Evolutionary conservation across 2,888 invertebrate genomes (phyloP), one percentile per base, ranked within the genome.

Genomic region (Polymixis lichenea): DNA sequence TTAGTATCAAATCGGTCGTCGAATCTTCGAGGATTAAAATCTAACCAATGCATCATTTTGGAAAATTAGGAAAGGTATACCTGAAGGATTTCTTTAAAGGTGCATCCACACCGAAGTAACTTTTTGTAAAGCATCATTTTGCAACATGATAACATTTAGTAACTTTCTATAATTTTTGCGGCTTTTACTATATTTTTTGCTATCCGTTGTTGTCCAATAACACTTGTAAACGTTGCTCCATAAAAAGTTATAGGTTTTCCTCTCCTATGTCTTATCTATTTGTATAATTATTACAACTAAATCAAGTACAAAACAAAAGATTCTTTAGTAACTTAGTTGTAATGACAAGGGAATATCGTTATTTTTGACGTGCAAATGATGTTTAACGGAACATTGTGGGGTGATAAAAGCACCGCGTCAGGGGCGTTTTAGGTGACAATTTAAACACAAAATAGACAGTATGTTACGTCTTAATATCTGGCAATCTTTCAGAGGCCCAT

Each of bases 1-100:
- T 90, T 90, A 88, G 93, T 90, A 92, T 93, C 91, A 91, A 87
- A 88, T 82, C 80, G 87, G 85, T 86, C 85, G 85, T 82, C 67
- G 25, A 68, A 77, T 60, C n/a, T 65, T 65, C 4, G 49, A 77
- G 22, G 55, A 22, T 25, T 28, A 55, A 38, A 46, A 25, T 56
- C 11, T 8, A 15, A 32, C n/a, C n/a, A 58, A 56, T 38, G 22
- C 58, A 67, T 58, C 19, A 13, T 19, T 67, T 32, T 32, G n/a
- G 5, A 17, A 56, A 72, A 56, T 49, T n/a, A 28, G 25, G 0
- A 43, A 66, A 51, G 15, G 0, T 46, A 15, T 28, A 15, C 28
- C 22, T 17, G 9, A 9, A 53, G 70, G 25, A 38, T 53, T 43
- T 17, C 2, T 49, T 49, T 15, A 4, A n/a, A n/a, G n/a, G n/a